phyloP scores from a whole-genome alignment of 2,797 vertebrate genomes.

The Falco biarmicus region DNA sequence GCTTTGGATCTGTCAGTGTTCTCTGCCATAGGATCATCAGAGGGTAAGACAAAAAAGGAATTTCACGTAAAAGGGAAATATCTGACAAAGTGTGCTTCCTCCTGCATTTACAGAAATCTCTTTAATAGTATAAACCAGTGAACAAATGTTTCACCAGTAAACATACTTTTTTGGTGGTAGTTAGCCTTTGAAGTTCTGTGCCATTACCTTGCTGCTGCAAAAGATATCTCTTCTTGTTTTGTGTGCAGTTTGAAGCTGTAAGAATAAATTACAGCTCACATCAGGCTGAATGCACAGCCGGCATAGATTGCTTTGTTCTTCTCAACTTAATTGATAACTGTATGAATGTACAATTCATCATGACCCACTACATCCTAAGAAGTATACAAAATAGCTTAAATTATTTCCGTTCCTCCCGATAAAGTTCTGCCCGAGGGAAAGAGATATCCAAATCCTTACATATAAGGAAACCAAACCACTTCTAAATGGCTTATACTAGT shows the following conservation, averaged over 20 bases:
- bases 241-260: not conserved
- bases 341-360: not conserved
- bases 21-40: not conserved
- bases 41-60: not conserved
- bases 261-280: not conserved
- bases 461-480: not conserved
- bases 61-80: not conserved
- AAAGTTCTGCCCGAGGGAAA: not conserved
- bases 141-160: not conserved
- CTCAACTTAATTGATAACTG: not conserved
- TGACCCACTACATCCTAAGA: not conserved
- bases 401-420: not conserved
- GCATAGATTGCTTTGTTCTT: not conserved
- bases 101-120: not conserved
- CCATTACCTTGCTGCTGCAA: not conserved
- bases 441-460: not conserved
- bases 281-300: not conserved
- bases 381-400: not conserved
- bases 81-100: accelerated
- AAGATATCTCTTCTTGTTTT: not conserved
- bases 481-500: not conserved
- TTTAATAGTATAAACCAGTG: not conserved
- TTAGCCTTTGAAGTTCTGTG: not conserved
- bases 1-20: not conserved
- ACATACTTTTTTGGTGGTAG: not conserved